Evolutionary conservation across 1,140 invertebrate species (phyloP), one percentile per base, ranked within the genome.

Genomic region (Drosophila nigrodunni): DNA sequence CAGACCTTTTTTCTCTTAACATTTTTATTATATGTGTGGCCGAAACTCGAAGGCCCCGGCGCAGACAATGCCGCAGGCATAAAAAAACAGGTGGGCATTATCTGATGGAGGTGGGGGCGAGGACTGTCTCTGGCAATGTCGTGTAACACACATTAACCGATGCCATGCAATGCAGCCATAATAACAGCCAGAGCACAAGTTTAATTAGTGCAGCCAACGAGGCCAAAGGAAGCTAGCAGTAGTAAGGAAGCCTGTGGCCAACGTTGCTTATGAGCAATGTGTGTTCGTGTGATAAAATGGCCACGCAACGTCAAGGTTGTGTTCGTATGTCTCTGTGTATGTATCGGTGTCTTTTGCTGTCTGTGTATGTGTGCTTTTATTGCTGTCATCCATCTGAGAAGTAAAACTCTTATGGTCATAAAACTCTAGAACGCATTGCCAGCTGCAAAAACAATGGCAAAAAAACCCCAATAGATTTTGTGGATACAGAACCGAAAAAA

Each of bases 91-190:
- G 67, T 86, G 78, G 69, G 58, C 54, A 46, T 18, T 44, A 41
- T 35, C 37, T 61, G 57, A 21, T 8, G 21, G 74, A 57, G 34
- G 1, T 8, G 8, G n/a, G 25, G 41, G 4, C 21, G 58, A 34
- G 54, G 18, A 35, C n/a, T 30, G 50, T 52, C 50, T 52, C 21
- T 67, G 70, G 64, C 46, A 49, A 61, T 69, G 82, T 67, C 70
- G 74, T 88, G 85, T 80, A 80, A 78, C 85, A 80, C 77, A 88
- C 85, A 88, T 88, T 88, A 88, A 89, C 85, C 85, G 80, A 89
- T 88, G 85, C 85, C 85, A 89, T 88, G 85, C 85, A 80, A 88
- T 88, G 85, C 85, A 89, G 85, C 80, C 86, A 85, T 88, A 88
- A 88, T 88, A 88, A 88, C 77, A 88, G 85, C 52, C 77, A 55